phyloP scores from a whole-genome alignment of 2,113 vertebrate genomes.

The Taxidea taxus region DNA sequence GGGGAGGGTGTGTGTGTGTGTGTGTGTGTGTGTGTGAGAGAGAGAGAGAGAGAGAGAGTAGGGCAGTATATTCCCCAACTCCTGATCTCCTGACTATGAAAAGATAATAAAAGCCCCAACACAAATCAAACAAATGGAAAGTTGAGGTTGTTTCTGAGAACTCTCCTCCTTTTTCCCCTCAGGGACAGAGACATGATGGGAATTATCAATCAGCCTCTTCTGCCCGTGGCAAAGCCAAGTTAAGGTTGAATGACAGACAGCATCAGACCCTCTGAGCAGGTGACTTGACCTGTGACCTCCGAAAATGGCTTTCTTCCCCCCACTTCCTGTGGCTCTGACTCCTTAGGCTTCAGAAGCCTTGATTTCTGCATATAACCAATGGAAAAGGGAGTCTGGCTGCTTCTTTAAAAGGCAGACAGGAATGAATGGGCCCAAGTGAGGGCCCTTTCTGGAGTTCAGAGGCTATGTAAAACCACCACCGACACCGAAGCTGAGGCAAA shows the following conservation, averaged over 20 bases:
- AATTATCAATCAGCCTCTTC: neutral
- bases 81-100: neutral
- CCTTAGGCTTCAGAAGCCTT: neutral
- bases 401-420: neutral
- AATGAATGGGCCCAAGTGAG: neutral
- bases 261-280: neutral
- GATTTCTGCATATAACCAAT: neutral
- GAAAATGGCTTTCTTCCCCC: neutral
- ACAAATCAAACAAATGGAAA: neutral
- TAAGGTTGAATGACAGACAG: neutral
- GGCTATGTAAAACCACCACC: neutral
- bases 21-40: neutral
- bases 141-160: neutral
- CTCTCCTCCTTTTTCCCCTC: neutral
- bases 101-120: neutral
- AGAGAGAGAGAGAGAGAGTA: too few species aligned
- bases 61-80: neutral
- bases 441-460: neutral
- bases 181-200: neutral
- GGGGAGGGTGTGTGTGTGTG: neutral
- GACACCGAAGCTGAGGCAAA: neutral
- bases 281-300: neutral
- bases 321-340: neutral
- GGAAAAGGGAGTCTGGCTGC: neutral
- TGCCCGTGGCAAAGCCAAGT: neutral